Base-by-base conservation (phyloP, 1,140 invertebrate species). In the Neodiprion fabricii region DNA sequence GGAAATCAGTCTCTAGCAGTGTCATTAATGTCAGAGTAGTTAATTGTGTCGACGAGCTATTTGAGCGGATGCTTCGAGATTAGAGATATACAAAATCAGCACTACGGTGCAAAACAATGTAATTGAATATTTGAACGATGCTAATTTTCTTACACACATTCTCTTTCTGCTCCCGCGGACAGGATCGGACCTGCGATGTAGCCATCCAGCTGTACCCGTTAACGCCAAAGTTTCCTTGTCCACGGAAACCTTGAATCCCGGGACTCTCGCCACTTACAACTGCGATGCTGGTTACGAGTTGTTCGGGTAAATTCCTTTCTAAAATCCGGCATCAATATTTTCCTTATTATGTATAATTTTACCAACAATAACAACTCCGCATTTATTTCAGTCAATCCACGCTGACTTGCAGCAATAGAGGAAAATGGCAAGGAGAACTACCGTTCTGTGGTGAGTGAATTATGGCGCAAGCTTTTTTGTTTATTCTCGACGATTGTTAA, bases 211-310 rank as follows among this genome's bases (percentile, higher is more conserved):
- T 40, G 94, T 96, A 77, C 95, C 95, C 47, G 88, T 94, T 68
- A 96, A 96, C 87, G 92, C 95, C 67, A 91, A 91, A 80, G 92
- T 96, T 49, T 86, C 87, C 70, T 74, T 91, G 75, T 90, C 88
- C 78, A 87, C 89, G 53, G 85, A 89, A 73, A 85, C 81, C 40
- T 79, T 92, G 76, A 81, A 82, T 85, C 79, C 89, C 77, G 94
- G 92, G 23, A 92, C 92, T 1, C 90, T 91, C 48, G 95, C 94
- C 11, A 92, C 91, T 23, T 96, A 96, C 83, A 90, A 92, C 72
- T 97, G 96, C 82, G 96, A 97, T 85, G 91, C 94, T 48, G 96
- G 96, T 67, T 97, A 96, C 87, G 91, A 92, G 82, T 83, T 92
- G 11, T 92, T 93, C 78, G 92, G 92, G 90, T 91, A 86, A 89